Conservation (phyloP, 1,140 invertebrate genomes). For the Bilobella aurantiaca region DNA sequence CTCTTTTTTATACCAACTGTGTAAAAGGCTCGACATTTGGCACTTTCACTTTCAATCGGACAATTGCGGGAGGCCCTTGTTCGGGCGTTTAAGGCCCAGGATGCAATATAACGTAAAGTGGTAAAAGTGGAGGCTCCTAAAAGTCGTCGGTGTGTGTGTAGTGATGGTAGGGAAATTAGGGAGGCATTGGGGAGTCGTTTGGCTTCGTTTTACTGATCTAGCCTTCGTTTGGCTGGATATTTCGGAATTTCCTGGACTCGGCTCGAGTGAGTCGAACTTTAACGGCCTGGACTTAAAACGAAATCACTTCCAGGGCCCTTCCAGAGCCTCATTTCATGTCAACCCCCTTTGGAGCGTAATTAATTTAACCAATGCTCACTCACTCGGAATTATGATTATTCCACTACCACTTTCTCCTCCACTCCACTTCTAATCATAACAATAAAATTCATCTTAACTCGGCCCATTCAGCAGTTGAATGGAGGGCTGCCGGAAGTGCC, state of each 20-base stretch:
- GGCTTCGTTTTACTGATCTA: background rate
- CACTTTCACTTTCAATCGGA: background rate
- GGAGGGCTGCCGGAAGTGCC: background rate
- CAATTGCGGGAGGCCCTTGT: too few species aligned
- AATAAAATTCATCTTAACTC: background rate
- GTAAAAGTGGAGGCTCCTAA: background rate
- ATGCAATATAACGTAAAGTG: background rate
- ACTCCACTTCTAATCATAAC: background rate
- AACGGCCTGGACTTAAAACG: conserved; percentile 3
- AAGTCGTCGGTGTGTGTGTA: background rate
- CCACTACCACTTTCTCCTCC: conserved; percentile 3
- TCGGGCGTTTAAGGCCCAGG: too few species aligned
- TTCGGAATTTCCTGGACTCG: background rate
- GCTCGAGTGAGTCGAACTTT: background rate
- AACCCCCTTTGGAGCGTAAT: background rate
- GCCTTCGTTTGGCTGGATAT: background rate
- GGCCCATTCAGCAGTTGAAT: too few species aligned
- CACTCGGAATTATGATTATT: conserved; percentile 9
- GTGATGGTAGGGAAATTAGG: background rate
- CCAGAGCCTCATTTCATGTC: background rate
- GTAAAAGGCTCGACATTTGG: background rate
- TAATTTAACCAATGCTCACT: conserved; percentile 9
- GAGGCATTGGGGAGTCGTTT: background rate
- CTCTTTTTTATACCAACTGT: background rate
- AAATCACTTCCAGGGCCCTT: background rate